Percentiles rank a stretch among this genome's conserved stretches.
phyloP scores from a whole-genome alignment of 2,797 vertebrate genomes.

The Sebastes hubbsi region DNA sequence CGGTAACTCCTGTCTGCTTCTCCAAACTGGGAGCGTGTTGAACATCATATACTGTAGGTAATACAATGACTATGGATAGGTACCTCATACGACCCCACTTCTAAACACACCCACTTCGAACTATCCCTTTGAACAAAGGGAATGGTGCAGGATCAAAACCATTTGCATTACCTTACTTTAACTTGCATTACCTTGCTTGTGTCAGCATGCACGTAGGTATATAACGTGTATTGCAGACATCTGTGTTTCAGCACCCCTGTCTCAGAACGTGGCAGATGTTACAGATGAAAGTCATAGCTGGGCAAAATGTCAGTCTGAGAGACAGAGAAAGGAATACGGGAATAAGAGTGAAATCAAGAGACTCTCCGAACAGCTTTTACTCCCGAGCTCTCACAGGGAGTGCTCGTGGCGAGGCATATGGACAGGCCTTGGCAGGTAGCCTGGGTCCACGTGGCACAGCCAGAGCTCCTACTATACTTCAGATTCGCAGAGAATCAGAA shows the following conservation, averaged over 20 bases:
- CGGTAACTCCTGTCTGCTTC: too few species aligned
- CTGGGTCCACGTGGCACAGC: conserved; percentile 84
- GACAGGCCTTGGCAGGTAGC: conserved; percentile 79
- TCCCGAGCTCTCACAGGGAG: conserved; percentile 57
- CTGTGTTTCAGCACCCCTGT: conserved; percentile 27
- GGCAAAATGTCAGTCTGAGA: conserved; percentile 34
- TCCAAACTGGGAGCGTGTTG: too few species aligned
- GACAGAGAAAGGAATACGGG: conserved; percentile 10
- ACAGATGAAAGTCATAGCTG: conserved; percentile 12
- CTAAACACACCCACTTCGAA: too few species aligned
- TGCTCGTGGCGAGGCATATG: conserved; percentile 70
- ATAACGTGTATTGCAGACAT: not conserved
- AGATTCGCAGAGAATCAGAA: conserved; percentile 38
- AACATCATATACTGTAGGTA: too few species aligned
- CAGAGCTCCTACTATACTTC: conserved; percentile 57
- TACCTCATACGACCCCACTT: too few species aligned
- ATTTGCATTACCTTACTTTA: conserved; percentile 1
- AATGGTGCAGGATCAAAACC: conserved; percentile 3
- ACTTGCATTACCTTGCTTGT: not conserved
- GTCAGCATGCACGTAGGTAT: not conserved
- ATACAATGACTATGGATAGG: too few species aligned
- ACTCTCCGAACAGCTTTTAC: conserved; percentile 44
- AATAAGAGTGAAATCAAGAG: conserved; percentile 19
- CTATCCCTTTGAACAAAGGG: not conserved
- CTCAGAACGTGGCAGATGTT: conserved; percentile 11